These are phyloP conservation scores for Microcaecilia unicolor DNA, from an alignment of 2,797 vertebrate species.

Conservation along the genomic window DNA sequence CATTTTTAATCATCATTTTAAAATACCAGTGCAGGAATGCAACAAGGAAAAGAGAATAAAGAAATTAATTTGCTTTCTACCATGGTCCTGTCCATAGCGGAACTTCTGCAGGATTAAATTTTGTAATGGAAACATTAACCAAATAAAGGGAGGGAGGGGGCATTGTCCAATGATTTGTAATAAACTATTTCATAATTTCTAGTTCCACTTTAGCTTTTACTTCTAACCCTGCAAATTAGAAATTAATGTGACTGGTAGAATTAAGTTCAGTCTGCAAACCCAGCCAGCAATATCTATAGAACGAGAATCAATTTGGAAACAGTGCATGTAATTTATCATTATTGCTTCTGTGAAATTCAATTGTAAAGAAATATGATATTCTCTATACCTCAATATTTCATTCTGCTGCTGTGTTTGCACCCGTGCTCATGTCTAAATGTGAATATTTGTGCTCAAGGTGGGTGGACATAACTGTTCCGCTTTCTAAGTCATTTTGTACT, in stretches of 20 bases:
- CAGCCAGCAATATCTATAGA: background rate
- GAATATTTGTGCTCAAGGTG: too few species aligned
- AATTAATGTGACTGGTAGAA: constrained; percentile 13
- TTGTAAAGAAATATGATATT: background rate
- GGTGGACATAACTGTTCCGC: too few species aligned
- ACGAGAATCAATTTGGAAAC: background rate
- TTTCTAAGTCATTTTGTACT: too few species aligned
- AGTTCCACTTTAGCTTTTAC: constrained; percentile 9
- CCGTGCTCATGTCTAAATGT: too few species aligned
- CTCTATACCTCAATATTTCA: too few species aligned
- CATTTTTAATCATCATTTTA: too few species aligned
- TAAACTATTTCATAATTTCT: background rate
- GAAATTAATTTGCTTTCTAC: too few species aligned
- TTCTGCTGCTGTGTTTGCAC: too few species aligned
- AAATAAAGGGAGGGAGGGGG: background rate
- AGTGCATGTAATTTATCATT: background rate
- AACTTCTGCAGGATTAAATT: too few species aligned
- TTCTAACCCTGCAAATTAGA: constrained; percentile 10
- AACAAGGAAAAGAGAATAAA: too few species aligned
- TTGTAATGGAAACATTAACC: constrained; percentile 4
- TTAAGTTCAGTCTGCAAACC: background rate
- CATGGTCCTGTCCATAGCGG: too few species aligned
- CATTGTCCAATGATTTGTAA: constrained; percentile 3
- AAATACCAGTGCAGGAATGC: too few species aligned
- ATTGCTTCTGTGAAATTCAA: constrained; percentile 1